Evolutionary conservation across 2,797 vertebrate species (phyloP), one percentile per base, ranked within the genome.

Genomic region (Liasis olivaceus): DNA sequence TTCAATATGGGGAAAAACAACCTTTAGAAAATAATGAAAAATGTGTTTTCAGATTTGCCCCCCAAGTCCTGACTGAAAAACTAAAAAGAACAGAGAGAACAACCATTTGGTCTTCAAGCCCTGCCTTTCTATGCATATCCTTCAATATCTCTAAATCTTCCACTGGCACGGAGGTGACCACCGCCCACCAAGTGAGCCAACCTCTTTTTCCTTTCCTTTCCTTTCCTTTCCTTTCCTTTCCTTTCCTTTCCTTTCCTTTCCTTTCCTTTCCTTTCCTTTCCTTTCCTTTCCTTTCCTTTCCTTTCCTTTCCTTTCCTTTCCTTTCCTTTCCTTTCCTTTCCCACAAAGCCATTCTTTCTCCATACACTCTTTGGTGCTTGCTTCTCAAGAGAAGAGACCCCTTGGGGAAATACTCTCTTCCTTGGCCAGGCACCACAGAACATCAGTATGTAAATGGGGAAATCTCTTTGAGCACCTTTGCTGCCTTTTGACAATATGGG

Each of bases 371-470:
- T 95, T 93, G 93, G 92, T 91, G 93, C 89, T 90, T 94, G 24
- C 91, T 91, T 87, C 93, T 81, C 94, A 94, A 96, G 3, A 94
- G 91, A 95, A 92, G 81, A 87, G 94, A 95, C 92, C 59, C 93
- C 91, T 96, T 96, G 93, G 2, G 58, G 95, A 96, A 97, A 94
- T 90, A 95, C 86, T 93, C 85, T 47, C 72, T 93, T 89, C 89
- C 89, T 96, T 96, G 95, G 93, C 95, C 95, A 96, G 96, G 94
- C 95, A 96, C 95, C 95, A 95, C 94, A 94, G 95, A 97, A 87
- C 95, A 96, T 94, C 97, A 94, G 89, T 95, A 95, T 96, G 95
- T 94, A 97, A 96, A 95, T 90, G 20, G 56, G 94, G 89, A 11
- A 1, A 95, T 95, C 95, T 96, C 93, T 96, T 95, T 92, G 86